phyloP scores from a whole-genome alignment of 2,113 vertebrate genomes.

The Oreochromis aureus region DNA sequence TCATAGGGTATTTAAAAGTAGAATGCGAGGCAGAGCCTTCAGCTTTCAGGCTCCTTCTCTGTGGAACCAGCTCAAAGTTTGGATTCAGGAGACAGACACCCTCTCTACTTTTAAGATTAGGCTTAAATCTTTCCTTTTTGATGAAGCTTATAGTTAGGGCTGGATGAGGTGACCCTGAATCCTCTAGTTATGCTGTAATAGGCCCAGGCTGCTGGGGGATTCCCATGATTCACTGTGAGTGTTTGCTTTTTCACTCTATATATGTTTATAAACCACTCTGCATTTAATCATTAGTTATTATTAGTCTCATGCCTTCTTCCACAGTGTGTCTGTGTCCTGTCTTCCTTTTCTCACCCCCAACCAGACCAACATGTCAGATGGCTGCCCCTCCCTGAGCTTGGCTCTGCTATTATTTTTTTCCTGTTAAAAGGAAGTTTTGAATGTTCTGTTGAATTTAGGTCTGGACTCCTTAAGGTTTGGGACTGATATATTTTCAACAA shows the following conservation, averaged over 20 bases:
- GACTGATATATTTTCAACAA: not conserved
- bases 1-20: not conserved
- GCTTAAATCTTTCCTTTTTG: not conserved
- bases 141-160: not conserved
- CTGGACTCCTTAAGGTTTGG: not conserved
- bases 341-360: not conserved
- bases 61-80: not conserved
- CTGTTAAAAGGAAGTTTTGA: not conserved
- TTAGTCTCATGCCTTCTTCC: not conserved
- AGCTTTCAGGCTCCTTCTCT: not conserved
- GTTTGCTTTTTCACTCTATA: not conserved
- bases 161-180: not conserved
- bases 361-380: not conserved
- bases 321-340: not conserved
- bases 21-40: not conserved
- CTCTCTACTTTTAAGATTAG: not conserved
- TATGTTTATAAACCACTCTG: not conserved
- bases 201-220: not conserved
- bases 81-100: not conserved
- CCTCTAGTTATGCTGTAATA: not conserved
- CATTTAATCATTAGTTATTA: not conserved
- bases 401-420: not conserved
- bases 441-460: not conserved
- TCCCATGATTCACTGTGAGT: not conserved
- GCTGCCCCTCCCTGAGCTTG: not conserved